Percentiles rank a stretch among this genome's conserved stretches.
phyloP scores from a whole-genome alignment of 2,797 vertebrate genomes.

The Myripristis murdjan region DNA sequence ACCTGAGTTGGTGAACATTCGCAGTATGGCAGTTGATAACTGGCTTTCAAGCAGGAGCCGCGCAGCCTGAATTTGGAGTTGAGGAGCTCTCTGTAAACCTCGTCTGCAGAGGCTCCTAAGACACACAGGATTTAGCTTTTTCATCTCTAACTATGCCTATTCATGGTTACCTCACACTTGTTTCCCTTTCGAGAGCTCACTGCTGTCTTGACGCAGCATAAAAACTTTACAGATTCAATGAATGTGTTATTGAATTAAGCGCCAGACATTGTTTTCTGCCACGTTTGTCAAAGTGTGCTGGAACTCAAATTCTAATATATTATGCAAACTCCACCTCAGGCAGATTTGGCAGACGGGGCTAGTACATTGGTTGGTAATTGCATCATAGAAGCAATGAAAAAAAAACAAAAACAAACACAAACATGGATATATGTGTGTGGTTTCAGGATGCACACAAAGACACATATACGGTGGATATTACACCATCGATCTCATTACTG shows the following conservation, averaged over 20 bases:
- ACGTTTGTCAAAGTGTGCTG: conserved; percentile 9
- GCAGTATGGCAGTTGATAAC: conserved; percentile 34
- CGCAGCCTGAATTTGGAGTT: conserved; percentile 3
- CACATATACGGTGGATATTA: conserved; percentile 46
- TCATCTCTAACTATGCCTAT: not conserved
- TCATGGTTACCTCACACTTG: conserved; percentile 10
- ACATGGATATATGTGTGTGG: conserved; percentile 43
- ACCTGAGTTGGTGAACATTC: conserved; percentile 1
- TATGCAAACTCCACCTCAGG: conserved; percentile 34
- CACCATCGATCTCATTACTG: conserved; percentile 61
- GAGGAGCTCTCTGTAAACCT: conserved; percentile 14
- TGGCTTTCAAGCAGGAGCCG: conserved; percentile 15
- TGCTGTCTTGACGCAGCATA: conserved; percentile 1
- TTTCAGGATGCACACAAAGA: conserved; percentile 21
- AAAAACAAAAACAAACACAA: conserved; percentile 41
- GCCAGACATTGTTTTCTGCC: not conserved
- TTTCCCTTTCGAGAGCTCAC: not conserved
- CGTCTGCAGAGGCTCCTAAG: conserved; percentile 3
- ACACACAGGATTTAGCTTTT: conserved; percentile 35
- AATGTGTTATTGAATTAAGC: conserved; percentile 1
- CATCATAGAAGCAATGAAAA: conserved; percentile 28
- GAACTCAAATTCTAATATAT: conserved; percentile 28
- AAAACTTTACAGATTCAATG: conserved; percentile 13
- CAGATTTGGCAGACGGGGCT: conserved; percentile 3
- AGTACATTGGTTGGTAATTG: conserved; percentile 40